Evolutionary conservation across 2,888 invertebrate species (phyloP), one percentile per base, ranked within the genome.

Genomic region (Cosmia pyralina): DNA sequence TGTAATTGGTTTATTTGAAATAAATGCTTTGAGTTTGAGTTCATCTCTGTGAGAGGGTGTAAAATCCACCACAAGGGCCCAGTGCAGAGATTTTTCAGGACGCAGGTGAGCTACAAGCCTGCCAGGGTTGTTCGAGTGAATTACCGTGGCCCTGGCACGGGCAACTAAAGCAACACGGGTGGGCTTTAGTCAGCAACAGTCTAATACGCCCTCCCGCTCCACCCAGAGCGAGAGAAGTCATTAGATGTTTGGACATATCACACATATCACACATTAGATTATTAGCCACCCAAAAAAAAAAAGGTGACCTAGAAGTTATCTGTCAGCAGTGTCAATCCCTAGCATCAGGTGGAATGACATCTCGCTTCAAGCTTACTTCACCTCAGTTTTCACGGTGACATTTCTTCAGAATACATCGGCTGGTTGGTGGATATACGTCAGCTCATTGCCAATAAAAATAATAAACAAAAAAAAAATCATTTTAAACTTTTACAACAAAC

Each of bases 401-500:
- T 52, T n/a, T n/a, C n/a, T 52, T 11, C n/a, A 53, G 11, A 22
- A 53, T 15, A 55, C 15, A 55, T 55, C 4, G 55, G 28, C 22
- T 28, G 58, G 11, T 34, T 58, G 6, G 57, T 34, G 3, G 11
- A 58, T 28, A 28, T 8, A 58, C 44, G 5, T 46, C 6, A 62
- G 19, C 19, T 22, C 41, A 53, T 60, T 55, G 15, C 10, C 11
- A 77, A 67, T 66, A 57, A 76, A 76, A 65, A 41, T 53, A 38
- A 72, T 46, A 64, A 46, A 59, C 15, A 38, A 38, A 52, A 59
- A 77, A 50, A n/a, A 68, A 8, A 44, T 57, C 17, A 34, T 19
- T 69, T 58, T n/a, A 44, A 78, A 70, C 48, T 55, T 69, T 50
- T 34, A 22, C 22, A 68, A 50, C 52, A 57, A 62, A 62, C 38